Percentiles rank a stretch among this genome's conserved stretches.
Evolutionary conservation across 2,888 invertebrate genomes (phyloP).

Genomic region (Entomobrya multifasciata): DNA sequence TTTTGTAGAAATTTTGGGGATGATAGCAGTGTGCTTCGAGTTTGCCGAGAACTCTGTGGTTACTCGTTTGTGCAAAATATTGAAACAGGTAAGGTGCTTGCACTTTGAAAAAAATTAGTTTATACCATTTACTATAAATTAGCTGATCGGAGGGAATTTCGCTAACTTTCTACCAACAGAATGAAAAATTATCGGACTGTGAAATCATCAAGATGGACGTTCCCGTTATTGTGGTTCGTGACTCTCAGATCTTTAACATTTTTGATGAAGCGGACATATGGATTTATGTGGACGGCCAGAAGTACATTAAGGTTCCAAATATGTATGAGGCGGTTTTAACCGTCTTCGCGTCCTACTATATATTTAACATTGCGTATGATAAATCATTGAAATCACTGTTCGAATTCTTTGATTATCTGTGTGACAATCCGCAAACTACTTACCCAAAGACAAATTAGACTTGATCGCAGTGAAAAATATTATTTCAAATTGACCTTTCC

Average conservation of each 20-base stretch:
- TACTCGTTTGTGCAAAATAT: background rate
- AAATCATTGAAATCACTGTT: slow-evolving; percentile 38
- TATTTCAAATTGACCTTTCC: too few species aligned
- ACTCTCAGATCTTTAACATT: slow-evolving; percentile 40
- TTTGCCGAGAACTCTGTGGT: background rate
- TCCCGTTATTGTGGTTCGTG: slow-evolving; percentile 61
- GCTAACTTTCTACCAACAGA: too few species aligned
- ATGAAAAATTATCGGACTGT: too few species aligned
- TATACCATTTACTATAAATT: too few species aligned
- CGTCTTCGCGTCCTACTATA: slow-evolving; percentile 60
- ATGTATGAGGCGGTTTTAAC: slow-evolving; percentile 71
- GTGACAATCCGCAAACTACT: slow-evolving; percentile 41
- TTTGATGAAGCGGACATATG: slow-evolving; percentile 47
- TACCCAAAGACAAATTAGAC: slow-evolving; percentile 37
- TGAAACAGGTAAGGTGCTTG: background rate
- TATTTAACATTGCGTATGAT: slow-evolving; percentile 61
- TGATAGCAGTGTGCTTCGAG: background rate
- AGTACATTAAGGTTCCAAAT: slow-evolving; percentile 62
- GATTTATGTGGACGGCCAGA: slow-evolving; percentile 63
- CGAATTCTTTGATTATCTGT: slow-evolving; percentile 59
- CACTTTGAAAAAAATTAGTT: too few species aligned
- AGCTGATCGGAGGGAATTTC: too few species aligned
- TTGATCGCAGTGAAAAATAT: too few species aligned
- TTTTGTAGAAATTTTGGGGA: background rate
- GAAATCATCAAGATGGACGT: slow-evolving; percentile 27